Conservation (phyloP, 1,140 invertebrate genomes). For the Drosophila pandora region DNA sequence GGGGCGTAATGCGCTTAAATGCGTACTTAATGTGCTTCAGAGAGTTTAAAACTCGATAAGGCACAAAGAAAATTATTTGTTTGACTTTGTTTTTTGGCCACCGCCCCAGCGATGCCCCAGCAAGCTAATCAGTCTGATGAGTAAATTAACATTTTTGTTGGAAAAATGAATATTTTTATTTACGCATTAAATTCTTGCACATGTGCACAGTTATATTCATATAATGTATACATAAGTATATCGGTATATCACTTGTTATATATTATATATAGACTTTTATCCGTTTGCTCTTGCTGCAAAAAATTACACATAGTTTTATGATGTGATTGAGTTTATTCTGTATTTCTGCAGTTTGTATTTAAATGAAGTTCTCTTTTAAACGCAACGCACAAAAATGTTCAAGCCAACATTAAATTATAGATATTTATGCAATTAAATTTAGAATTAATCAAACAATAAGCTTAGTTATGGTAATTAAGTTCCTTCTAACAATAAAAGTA, state of each 20-base stretch:
- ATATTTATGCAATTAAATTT: slow-evolving; percentile 51
- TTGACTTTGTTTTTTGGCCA: slow-evolving; percentile 12
- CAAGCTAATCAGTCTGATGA: slow-evolving; percentile 9
- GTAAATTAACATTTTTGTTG: slow-evolving; percentile 28
- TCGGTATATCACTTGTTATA: slow-evolving; percentile 63
- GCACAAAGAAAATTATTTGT: slow-evolving; percentile 14
- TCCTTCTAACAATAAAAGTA: slow-evolving; percentile 51
- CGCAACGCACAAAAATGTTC: slow-evolving; percentile 75
- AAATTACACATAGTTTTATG: slow-evolving; percentile 53
- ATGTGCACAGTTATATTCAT: slow-evolving; percentile 28
- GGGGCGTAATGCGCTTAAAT: slow-evolving; percentile 48
- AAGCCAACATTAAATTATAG: slow-evolving; percentile 73
- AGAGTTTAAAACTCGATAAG: slow-evolving; percentile 37
- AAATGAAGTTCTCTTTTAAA: slow-evolving; percentile 76
- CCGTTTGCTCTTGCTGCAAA: slow-evolving; percentile 10
- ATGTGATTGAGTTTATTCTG: slow-evolving; percentile 71
- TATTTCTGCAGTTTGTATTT: slow-evolving; percentile 62
- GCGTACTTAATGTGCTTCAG: slow-evolving; percentile 55
- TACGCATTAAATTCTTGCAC: slow-evolving; percentile 44
- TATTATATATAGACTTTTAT: slow-evolving; percentile 24
- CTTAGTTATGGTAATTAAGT: slow-evolving; percentile 66
- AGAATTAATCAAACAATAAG: slow-evolving; percentile 71
- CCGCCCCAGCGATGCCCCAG: not conserved
- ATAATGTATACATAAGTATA: slow-evolving; percentile 32
- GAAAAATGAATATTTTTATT: slow-evolving; percentile 64